These are phyloP conservation scores for Phasianus colchicus DNA, from an alignment of 2,113 vertebrate genomes.

Conservation along the genomic window DNA sequence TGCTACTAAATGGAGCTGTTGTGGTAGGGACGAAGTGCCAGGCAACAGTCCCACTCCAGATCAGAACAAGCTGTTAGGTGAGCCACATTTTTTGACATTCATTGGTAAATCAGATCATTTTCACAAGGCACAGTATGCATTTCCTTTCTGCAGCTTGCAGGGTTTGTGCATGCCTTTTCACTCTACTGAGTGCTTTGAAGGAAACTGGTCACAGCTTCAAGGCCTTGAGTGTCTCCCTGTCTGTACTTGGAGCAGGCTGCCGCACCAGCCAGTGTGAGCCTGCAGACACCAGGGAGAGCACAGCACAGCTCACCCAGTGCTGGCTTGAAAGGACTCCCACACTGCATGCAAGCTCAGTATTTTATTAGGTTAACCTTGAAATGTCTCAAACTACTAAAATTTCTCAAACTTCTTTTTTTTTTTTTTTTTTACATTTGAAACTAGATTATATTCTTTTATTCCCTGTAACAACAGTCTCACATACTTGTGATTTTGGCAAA, in stretches of 20 bases:
- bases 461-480: neutral
- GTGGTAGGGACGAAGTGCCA: neutral
- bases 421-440: neutral
- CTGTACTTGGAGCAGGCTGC: neutral
- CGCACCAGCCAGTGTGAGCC: fast-evolving
- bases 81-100: neutral
- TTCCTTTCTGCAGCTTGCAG: neutral
- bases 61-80: neutral
- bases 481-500: neutral
- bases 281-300: neutral
- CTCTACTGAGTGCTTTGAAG: neutral
- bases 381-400: neutral
- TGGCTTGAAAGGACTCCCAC: neutral
- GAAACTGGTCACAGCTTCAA: neutral
- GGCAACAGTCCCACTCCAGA: neutral
- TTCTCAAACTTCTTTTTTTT: neutral
- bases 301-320: neutral
- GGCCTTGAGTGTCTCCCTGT: neutral
- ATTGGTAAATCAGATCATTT: fast-evolving
- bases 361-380: neutral
- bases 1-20: neutral
- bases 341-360: neutral
- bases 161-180: neutral
- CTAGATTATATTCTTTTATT: neutral
- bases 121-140: neutral